Evolutionary conservation across 2,888 invertebrate genomes (phyloP).

Genomic region (Calliscelio sp.): DNA sequence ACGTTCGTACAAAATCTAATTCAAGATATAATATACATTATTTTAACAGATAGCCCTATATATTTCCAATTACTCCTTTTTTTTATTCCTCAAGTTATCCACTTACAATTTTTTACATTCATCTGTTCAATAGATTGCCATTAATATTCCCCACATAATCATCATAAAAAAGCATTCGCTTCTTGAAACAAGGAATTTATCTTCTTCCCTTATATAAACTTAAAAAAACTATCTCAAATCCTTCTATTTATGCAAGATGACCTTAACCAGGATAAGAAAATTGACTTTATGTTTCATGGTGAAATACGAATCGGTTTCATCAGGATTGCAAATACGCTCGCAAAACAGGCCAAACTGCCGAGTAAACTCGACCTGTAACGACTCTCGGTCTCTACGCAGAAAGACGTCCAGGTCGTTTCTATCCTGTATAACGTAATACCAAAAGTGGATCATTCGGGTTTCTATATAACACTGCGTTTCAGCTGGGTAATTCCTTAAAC

Average conservation of each 20-base stretch:
- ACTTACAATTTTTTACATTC: too few relatives aligned
- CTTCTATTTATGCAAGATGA: conserved; percentile 20
- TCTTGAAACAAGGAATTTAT: too few relatives aligned
- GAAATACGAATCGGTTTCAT: conserved; percentile 39
- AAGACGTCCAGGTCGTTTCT: conserved; percentile 38
- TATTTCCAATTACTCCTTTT: too few relatives aligned
- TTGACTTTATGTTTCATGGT: conserved; percentile 3
- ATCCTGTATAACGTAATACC: conserved; percentile 33
- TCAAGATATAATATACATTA: too few relatives aligned
- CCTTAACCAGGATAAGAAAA: conserved; percentile 13
- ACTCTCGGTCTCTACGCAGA: conserved; percentile 8
- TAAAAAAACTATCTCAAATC: too few relatives aligned
- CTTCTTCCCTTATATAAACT: too few relatives aligned
- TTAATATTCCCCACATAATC: too few relatives aligned
- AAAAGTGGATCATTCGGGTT: conserved; percentile 43
- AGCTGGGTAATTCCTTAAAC: conserved; percentile 26
- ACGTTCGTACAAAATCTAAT: too few relatives aligned
- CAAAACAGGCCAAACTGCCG: conserved; percentile 41
- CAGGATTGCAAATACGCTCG: conserved; percentile 47
- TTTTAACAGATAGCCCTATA: too few relatives aligned
- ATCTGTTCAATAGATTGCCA: too few relatives aligned
- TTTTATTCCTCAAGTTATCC: too few relatives aligned
- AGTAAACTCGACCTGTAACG: conserved; percentile 48
- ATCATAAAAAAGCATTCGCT: too few relatives aligned
- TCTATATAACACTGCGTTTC: conserved; percentile 6